Conservation (phyloP, 1,140 invertebrate species). For the Lepidurus apus region DNA sequence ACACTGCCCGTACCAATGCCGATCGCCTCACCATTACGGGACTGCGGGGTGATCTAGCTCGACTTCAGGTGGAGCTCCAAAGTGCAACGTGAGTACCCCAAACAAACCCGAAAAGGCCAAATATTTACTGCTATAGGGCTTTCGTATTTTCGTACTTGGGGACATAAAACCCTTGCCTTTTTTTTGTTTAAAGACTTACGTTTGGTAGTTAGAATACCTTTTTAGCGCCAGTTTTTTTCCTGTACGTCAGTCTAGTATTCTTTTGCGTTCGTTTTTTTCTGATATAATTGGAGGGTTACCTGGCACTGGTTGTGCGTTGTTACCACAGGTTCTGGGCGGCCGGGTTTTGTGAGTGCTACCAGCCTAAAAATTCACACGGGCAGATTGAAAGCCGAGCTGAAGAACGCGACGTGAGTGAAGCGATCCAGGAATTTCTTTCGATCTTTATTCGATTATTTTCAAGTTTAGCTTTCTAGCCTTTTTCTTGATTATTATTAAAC, state of each 20-base stretch:
- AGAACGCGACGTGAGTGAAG: slow-evolving; percentile 8
- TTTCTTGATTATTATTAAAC: neutral
- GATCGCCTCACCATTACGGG: neutral
- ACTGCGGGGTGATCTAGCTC: neutral
- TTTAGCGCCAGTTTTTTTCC: no score
- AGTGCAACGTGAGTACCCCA: slow-evolving; percentile 12
- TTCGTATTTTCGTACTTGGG: no score
- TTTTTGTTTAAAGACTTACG: no score
- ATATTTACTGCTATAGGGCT: no score
- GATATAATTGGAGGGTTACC: neutral
- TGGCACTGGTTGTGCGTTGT: neutral
- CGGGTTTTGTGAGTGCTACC: slow-evolving; percentile 7
- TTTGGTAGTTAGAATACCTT: no score
- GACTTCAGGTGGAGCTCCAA: neutral
- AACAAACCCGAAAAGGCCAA: neutral
- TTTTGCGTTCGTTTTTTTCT: no score
- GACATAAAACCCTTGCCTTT: no score
- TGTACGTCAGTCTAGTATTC: no score
- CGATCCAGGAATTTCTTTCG: neutral
- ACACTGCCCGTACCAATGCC: slow-evolving; percentile 13
- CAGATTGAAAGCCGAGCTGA: slow-evolving; percentile 3
- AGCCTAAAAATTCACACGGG: slow-evolving; percentile 17
- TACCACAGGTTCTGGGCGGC: neutral
- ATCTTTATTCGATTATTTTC: neutral
- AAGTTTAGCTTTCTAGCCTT: neutral